Conservation (phyloP, 2,113 vertebrate species). For the Scytalopus superciliaris region DNA sequence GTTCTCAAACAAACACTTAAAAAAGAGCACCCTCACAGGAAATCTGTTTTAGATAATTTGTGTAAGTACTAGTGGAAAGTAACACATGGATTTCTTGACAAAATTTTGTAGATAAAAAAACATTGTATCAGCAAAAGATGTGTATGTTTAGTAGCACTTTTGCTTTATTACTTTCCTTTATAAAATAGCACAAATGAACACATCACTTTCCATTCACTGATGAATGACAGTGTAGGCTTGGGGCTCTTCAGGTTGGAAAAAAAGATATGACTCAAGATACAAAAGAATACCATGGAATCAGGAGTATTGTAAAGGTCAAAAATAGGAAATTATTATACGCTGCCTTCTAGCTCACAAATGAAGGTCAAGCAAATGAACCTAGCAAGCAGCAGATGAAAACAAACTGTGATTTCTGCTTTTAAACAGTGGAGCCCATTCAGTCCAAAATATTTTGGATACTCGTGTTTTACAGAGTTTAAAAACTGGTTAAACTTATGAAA, state of each 20-base stretch:
- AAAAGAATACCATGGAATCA: background rate
- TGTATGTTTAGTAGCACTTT: background rate
- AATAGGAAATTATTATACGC: background rate
- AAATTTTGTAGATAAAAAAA: background rate
- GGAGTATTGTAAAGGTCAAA: background rate
- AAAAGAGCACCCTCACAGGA: background rate
- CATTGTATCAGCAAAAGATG: background rate
- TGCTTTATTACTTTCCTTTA: background rate
- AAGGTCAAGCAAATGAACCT: background rate
- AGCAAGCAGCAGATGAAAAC: background rate
- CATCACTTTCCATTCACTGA: background rate
- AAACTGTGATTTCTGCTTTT: background rate
- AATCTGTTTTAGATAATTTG: fast-evolving
- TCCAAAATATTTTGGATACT: background rate
- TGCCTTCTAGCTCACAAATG: background rate
- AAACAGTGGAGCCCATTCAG: background rate
- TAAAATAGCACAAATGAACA: background rate
- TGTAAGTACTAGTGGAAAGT: background rate
- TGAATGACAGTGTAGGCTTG: background rate
- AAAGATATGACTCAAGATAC: background rate
- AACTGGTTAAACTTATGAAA: background rate
- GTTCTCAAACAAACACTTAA: background rate
- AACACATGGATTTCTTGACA: background rate
- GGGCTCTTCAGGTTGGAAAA: background rate
- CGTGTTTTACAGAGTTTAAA: background rate